Base-by-base conservation (phyloP, 2,113 vertebrate species). In the Archocentrus centrarchus region DNA sequence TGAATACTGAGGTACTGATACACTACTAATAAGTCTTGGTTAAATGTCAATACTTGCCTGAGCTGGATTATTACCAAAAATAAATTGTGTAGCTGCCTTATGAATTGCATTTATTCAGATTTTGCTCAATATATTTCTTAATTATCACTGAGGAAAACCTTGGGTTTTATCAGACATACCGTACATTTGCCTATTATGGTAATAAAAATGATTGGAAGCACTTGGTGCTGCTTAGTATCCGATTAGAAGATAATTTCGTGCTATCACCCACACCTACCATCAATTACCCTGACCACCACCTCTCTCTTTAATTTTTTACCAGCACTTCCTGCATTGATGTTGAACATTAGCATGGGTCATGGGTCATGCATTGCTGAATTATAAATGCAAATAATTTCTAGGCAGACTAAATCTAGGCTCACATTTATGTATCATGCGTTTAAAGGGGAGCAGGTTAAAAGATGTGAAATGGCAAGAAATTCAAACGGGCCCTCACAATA, bases 31-130 rank as follows among this genome's bases (percentile, higher is more conserved):
- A 53, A 35, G 27, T 73, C 27, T 73, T 73, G 47, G 47, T 73
- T 73, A 55, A 53, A 73, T 32, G 30, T 73, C 47, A 73, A 55
- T 73, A 73, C 68, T 73, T 53, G 27, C 18, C 47, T 73, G 47
- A 55, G 18, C n/a, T 73, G 27, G 66, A 70, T 70, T 70, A 53
- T 53, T 70, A 70, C 44, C 44, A 32, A 70, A 70, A 70, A 70
- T 53, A 70, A 70, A 13, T 53, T 70, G 66, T 30, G 15, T 50
- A 50, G 22, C 5, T 30, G 44, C 44, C 44, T 17, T 18, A 53
- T 53, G 47, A 53, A 53, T 18, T 53, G 6, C 17, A 18, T 17
- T 53, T 6, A 53, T 53, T 53, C 17, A 18, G 17, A 53, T 50
- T 50, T 50, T 47, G 24, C 44, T 68, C 5, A 50, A 50, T 10